These are phyloP conservation scores for Addax nasomaculatus DNA, from an alignment of 2,113 vertebrate genomes.

Conservation along the genomic window DNA sequence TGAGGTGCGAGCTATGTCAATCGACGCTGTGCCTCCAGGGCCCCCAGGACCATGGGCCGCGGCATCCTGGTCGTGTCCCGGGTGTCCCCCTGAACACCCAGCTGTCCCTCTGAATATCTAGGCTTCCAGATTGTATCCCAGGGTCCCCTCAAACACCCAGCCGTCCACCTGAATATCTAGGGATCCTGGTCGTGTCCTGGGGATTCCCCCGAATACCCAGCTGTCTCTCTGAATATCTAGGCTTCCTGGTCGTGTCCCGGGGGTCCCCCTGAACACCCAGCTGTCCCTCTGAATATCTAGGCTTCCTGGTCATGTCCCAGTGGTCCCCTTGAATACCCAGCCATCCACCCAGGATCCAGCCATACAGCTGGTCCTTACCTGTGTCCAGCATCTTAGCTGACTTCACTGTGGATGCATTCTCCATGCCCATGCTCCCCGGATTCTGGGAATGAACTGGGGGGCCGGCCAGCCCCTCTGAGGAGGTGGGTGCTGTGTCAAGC, in stretches of 20 bases:
- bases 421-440: rapidly evolving
- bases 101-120: too few relatives aligned
- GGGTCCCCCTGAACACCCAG: neutral
- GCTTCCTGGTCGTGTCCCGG: rapidly evolving
- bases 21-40: neutral
- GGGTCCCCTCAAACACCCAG: rapidly evolving
- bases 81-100: neutral
- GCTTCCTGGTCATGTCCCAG: too few relatives aligned
- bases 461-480: rapidly evolving
- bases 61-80: too few relatives aligned
- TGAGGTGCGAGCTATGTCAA: rapidly evolving
- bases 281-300: too few relatives aligned
- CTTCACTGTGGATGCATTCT: rapidly evolving
- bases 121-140: rapidly evolving
- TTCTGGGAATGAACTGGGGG: neutral
- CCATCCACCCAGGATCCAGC: rapidly evolving
- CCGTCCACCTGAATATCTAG: too few relatives aligned
- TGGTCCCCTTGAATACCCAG: too few relatives aligned
- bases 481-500: neutral
- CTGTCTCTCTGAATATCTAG: too few relatives aligned
- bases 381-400: rapidly evolving
- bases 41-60: neutral
- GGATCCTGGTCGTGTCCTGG: rapidly evolving
- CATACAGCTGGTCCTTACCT: too few relatives aligned
- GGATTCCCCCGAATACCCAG: too few relatives aligned